Evolutionary conservation across 2,797 vertebrate genomes (phyloP).

Genomic region (Zalophus californianus): DNA sequence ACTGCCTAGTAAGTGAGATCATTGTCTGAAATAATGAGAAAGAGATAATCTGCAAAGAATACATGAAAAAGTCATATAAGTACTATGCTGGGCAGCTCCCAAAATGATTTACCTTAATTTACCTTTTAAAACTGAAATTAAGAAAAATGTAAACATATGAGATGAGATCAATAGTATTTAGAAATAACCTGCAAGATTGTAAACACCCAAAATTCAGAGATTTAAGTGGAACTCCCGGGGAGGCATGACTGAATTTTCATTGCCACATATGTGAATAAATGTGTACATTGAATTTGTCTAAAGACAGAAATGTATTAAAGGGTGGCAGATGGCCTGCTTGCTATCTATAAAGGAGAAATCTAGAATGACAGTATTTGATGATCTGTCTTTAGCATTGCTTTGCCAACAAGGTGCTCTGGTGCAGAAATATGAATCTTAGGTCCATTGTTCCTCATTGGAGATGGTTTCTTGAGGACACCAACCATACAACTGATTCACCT

Average conservation of each 20-base stretch:
- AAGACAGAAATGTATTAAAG: constrained; percentile 3
- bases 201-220: constrained; percentile 22
- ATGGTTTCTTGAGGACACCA: neutral
- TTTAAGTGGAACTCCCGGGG: neutral
- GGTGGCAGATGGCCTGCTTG: neutral
- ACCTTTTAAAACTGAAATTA: constrained; percentile 51
- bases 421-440: neutral
- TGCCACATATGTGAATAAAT: neutral
- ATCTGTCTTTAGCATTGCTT: neutral
- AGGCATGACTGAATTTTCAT: neutral
- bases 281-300: neutral
- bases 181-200: neutral
- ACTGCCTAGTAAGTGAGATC: neutral
- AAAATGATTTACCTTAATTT: constrained; percentile 34
- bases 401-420: neutral
- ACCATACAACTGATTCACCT: neutral
- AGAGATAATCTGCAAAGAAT: neutral
- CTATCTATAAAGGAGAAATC: neutral
- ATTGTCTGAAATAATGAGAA: constrained; percentile 24
- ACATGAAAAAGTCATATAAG: constrained; percentile 40
- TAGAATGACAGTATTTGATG: neutral
- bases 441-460: neutral
- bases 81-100: neutral
- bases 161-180: neutral
- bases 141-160: neutral